Evolutionary conservation across 2,113 vertebrate species (phyloP).

Genomic region (Melanerpes aurifrons): DNA sequence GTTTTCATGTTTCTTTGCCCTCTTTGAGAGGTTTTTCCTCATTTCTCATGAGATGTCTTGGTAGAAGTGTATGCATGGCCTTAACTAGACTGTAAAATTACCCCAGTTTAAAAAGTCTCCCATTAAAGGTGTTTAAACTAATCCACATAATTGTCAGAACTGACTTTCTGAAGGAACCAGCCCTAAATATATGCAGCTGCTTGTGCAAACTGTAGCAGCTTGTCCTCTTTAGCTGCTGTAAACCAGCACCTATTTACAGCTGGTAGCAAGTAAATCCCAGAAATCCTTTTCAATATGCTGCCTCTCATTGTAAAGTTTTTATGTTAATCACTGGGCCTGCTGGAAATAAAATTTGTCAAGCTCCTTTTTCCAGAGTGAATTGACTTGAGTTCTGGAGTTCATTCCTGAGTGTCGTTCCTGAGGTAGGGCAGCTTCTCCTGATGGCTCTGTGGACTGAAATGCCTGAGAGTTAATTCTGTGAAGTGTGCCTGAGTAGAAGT

Average conservation of each 20-base stretch:
- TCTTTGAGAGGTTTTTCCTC: background rate
- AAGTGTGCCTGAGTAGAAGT: background rate
- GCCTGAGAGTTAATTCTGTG: background rate
- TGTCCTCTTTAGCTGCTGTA: background rate
- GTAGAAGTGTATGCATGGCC: fast-evolving
- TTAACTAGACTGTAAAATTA: background rate
- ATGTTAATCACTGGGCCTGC: background rate
- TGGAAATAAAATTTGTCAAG: background rate
- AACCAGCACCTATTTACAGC: background rate
- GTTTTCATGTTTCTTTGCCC: background rate
- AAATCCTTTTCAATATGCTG: background rate
- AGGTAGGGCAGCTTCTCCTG: background rate
- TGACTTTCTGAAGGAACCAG: background rate
- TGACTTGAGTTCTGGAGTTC: background rate
- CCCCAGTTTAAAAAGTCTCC: background rate
- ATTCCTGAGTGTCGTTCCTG: background rate
- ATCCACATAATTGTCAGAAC: background rate
- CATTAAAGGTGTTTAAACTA: background rate
- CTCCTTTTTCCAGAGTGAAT: background rate
- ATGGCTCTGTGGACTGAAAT: background rate
- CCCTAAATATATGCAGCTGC: background rate
- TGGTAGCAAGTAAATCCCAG: background rate
- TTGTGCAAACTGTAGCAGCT: background rate
- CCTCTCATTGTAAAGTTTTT: background rate
- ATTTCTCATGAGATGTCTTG: background rate